phyloP scores from a whole-genome alignment of 2,797 vertebrate species.

The Falco concolor region DNA sequence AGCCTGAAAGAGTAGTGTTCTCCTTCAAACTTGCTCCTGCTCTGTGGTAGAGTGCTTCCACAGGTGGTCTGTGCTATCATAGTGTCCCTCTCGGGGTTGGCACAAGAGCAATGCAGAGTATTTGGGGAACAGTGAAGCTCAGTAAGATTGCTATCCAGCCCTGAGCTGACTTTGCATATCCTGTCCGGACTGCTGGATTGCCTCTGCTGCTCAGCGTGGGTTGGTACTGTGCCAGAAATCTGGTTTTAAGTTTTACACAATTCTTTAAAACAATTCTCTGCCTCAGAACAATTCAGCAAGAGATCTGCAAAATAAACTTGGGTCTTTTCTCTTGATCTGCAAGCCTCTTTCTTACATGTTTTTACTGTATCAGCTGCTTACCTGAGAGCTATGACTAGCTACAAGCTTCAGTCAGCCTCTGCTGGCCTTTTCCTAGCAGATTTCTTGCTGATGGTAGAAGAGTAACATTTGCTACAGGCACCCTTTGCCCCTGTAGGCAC shows the following conservation, averaged over 20 bases:
- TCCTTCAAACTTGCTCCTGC: neutral
- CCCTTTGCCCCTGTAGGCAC: neutral
- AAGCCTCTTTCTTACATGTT: neutral
- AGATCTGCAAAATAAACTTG: neutral
- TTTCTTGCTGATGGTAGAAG: neutral
- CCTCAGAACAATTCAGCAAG: neutral
- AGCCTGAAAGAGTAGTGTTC: neutral
- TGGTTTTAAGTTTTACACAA: conserved; percentile 8
- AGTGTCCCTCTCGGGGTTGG: neutral
- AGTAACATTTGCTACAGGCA: neutral
- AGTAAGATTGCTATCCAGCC: neutral
- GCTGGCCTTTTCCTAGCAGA: neutral
- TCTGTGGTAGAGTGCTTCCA: neutral
- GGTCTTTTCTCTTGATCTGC: neutral
- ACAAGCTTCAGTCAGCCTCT: neutral
- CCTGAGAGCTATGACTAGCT: neutral
- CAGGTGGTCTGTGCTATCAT: neutral
- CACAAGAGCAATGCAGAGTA: neutral
- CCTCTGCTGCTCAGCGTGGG: conserved; percentile 18
- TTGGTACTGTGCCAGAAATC: conserved; percentile 27
- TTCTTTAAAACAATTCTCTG: neutral
- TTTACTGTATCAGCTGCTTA: neutral
- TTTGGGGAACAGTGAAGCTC: neutral
- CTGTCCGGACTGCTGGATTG: neutral
- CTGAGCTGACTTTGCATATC: neutral